Base-by-base conservation (phyloP, 2,797 vertebrate species). In the Argya squamiceps region DNA sequence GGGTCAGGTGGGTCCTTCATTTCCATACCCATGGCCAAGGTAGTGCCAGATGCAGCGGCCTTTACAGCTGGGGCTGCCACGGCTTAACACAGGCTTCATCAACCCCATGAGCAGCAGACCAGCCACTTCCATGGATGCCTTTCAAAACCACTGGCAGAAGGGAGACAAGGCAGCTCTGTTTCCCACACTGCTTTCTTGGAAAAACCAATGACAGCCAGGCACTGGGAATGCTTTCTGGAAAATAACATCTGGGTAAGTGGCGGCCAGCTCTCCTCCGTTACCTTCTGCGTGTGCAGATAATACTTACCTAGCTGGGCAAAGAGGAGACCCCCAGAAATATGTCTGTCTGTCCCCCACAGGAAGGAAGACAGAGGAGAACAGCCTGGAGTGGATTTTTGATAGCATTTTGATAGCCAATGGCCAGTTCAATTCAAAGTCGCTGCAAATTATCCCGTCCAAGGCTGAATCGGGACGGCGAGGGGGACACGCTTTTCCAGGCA, bases 101-200 rank as follows among this genome's bases (percentile, higher is more conserved):
- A 41, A 37, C 22, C 16, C 20, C 5, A 11, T 13, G 4, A 11
- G 29, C 52, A 37, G 59, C 74, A 34, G 29, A 23, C 1, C 13
- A 19, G n/a, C 12, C 37, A 3, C 47, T 19, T 26, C 15, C 16
- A 15, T 1, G 62, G 95, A 79, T 19, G 46, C 77, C 14, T 10
- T 46, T 93, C 53, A 58, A 65, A 50, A 21, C 44, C 4, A 27
- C 2, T 1, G 64, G 50, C 80, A 74, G 59, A 52, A 8, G 11
- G 30, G 27, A 96, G 64, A 96, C 89, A 94, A 84, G 89, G 41
- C 30, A 80, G 43, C 71, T 82, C 68, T 92, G 90, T 97, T 9
- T 44, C 32, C 32, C 2, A 15, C 4, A 0, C 6, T 3, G 37
- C 71, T 83, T 83, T 32, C 78, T 70, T 59, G 53, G 91, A 77